These are phyloP conservation scores for Anthophora plumipes DNA, from an alignment of 2,888 invertebrate genomes.

Conservation along the genomic window DNA sequence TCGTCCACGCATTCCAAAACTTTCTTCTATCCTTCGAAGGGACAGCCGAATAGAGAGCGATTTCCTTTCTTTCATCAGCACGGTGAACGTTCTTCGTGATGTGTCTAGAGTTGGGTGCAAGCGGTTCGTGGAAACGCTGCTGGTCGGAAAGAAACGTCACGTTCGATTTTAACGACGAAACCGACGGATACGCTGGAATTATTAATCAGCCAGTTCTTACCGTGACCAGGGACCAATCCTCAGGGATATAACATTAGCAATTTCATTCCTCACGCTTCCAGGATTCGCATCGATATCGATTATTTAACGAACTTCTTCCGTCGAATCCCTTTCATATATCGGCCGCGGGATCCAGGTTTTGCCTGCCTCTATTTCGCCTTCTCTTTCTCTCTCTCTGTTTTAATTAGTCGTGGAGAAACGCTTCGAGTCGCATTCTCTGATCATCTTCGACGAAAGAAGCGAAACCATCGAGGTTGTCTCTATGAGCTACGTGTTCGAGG, in stretches of 20 bases:
- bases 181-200: slow-evolving; percentile 75
- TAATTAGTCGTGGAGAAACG: slow-evolving; percentile 40
- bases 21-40: slow-evolving; percentile 62
- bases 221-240: slow-evolving; percentile 41
- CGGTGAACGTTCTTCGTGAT: slow-evolving; percentile 14
- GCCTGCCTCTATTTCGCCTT: slow-evolving; percentile 42
- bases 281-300: slow-evolving; percentile 80
- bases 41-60: slow-evolving; percentile 54
- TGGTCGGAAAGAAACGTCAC: slow-evolving; percentile 53
- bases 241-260: slow-evolving; percentile 81
- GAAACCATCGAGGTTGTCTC: neutral
- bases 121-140: slow-evolving; percentile 60
- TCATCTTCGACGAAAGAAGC: slow-evolving; percentile 14
- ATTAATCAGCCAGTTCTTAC: slow-evolving; percentile 79
- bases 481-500: neutral
- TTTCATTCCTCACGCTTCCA: slow-evolving; percentile 78
- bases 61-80: slow-evolving; percentile 41
- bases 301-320: slow-evolving; percentile 69
- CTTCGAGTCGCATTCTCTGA: slow-evolving; percentile 14
- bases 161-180: slow-evolving; percentile 78
- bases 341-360: slow-evolving; percentile 48
- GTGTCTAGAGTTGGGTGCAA: slow-evolving; percentile 43
- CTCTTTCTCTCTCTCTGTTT: slow-evolving; percentile 39
- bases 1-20: slow-evolving; percentile 54
- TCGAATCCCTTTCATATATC: slow-evolving; percentile 45